These are phyloP conservation scores for Patella pellucida DNA, from an alignment of 2,888 invertebrate genomes.

Conservation along the genomic window DNA sequence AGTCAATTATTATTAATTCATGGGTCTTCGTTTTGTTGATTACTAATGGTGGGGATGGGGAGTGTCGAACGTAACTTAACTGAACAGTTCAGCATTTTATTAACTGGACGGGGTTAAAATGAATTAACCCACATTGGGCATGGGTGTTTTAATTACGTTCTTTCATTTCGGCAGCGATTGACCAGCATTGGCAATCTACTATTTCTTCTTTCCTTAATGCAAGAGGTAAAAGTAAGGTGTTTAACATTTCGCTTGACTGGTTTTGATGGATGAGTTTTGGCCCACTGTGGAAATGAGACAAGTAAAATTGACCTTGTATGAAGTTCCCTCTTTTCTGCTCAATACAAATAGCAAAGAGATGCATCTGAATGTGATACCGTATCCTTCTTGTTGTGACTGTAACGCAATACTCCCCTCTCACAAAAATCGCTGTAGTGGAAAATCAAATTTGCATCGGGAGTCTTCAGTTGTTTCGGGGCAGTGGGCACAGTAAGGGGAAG, in stretches of 20 bases:
- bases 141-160: no score
- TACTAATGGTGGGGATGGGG: no score
- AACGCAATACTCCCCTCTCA: neutral
- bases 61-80: no score
- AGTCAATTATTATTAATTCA: no score
- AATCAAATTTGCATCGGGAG: constrained; percentile 11
- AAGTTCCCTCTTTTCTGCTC: neutral
- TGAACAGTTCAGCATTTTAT: no score
- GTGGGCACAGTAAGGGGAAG: neutral
- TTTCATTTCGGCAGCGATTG: no score
- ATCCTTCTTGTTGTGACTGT: neutral
- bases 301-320: neutral
- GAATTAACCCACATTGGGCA: no score
- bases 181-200: no score
- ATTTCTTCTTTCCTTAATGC: no score
- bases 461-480: neutral
- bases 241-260: neutral
- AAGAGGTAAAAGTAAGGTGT: no score
- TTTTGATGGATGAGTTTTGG: neutral
- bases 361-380: neutral
- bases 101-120: no score
- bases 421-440: constrained; percentile 1
- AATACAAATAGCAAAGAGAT: neutral
- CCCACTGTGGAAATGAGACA: neutral
- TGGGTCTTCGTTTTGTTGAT: no score